Conservation (phyloP, 2,113 vertebrate species). For the Falcunculus frontatus region DNA sequence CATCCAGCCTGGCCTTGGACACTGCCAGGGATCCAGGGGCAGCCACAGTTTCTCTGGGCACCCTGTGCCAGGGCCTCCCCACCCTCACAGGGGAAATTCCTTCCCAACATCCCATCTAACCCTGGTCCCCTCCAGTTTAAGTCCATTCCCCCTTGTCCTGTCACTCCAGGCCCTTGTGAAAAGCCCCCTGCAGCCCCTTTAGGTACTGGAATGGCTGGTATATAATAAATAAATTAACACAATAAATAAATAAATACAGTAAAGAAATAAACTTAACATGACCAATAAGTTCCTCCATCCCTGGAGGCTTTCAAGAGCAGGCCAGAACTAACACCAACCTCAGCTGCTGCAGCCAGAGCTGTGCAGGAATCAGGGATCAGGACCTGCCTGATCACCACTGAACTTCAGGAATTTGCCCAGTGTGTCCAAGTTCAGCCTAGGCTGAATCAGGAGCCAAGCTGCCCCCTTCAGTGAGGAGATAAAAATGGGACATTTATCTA, state of each 20-base stretch:
- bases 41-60: background rate
- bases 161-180: background rate
- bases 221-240: background rate
- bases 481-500: background rate
- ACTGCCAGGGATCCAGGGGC: background rate
- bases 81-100: background rate
- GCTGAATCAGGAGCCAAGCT: background rate
- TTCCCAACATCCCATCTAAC: fast-evolving
- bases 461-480: background rate
- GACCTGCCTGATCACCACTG: background rate
- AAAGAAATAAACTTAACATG: too few species aligned
- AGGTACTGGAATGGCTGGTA: background rate
- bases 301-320: background rate
- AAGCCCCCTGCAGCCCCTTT: background rate
- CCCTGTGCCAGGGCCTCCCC: background rate
- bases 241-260: background rate
- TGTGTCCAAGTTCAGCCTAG: background rate
- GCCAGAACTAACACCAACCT: too few species aligned
- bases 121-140: background rate
- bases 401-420: background rate
- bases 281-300: background rate
- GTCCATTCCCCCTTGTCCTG: background rate
- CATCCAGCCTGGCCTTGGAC: background rate
- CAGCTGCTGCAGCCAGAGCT: background rate
- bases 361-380: background rate